A percentile compares a stretch with the other conserved stretches of the same genome.
phyloP scores from a whole-genome alignment of 2,888 invertebrate genomes.

The Luperina testacea region DNA sequence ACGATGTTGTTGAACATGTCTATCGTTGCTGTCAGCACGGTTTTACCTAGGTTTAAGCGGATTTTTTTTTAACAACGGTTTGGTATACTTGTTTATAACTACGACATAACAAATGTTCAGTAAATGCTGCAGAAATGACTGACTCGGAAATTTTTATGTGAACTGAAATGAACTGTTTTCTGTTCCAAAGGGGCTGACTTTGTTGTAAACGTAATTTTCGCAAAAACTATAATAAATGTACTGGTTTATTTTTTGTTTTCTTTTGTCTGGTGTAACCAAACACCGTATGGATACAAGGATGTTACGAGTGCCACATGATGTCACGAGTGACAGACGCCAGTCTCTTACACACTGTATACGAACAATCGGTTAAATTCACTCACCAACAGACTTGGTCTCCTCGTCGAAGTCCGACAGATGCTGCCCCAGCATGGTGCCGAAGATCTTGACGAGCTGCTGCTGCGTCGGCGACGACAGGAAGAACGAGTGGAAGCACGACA shows the following conservation, averaged over 20 bases:
- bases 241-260: background rate
- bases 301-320: background rate
- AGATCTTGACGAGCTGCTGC: conserved; percentile 94
- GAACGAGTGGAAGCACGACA: conserved; percentile 96
- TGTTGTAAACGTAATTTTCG: background rate
- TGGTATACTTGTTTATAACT: background rate
- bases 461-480: conserved; percentile 91
- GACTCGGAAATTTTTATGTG: background rate
- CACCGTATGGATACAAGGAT: background rate
- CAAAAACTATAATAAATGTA: background rate
- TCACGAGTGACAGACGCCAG: background rate
- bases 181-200: background rate
- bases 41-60: conserved; percentile 85
- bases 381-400: conserved; percentile 93
- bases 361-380: conserved; percentile 40
- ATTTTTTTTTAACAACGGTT: background rate
- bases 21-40: conserved; percentile 93
- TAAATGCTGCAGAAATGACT: background rate
- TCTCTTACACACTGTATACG: background rate
- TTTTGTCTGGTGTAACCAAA: background rate
- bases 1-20: conserved; percentile 94
- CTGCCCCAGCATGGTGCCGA: conserved; percentile 95
- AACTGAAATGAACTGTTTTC: background rate
- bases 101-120: background rate
- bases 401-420: conserved; percentile 94